Percentiles rank a stretch among this genome's conserved stretches.
Conservation (phyloP, 2,888 invertebrate species). For the Mongoloraphidia duomilia region DNA sequence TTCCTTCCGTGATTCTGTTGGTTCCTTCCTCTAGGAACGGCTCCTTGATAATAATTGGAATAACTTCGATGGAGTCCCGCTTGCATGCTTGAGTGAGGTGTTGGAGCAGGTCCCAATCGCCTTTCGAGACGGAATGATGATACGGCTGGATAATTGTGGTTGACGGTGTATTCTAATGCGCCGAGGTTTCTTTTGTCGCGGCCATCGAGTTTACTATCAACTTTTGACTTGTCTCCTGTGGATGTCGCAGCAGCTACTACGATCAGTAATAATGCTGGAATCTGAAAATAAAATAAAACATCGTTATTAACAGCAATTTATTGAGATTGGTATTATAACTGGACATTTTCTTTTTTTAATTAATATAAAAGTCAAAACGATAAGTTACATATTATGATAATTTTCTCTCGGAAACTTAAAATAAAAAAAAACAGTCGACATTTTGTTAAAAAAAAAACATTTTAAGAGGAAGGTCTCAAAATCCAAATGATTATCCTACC, state of each 20-base stretch:
- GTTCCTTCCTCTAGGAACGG: no score
- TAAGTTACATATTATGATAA: no score
- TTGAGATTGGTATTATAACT: no score
- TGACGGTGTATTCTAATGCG: conserved; percentile 42
- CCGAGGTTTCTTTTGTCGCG: conserved; percentile 32
- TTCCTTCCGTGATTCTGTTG: not conserved
- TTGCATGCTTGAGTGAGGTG: conserved; percentile 7
- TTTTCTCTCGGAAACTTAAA: no score
- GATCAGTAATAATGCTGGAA: conserved; percentile 37
- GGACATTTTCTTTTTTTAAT: no score
- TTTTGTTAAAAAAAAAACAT: no score
- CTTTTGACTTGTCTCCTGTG: conserved; percentile 27
- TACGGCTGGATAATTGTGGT: conserved; percentile 41
- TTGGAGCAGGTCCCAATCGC: conserved; percentile 36
- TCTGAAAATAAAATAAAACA: not conserved
- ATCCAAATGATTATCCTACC: no score
- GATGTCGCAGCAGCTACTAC: conserved; percentile 38
- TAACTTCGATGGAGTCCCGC: conserved; percentile 5
- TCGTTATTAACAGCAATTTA: no score
- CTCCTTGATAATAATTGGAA: conserved; percentile 8
- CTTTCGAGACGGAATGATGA: conserved; percentile 38
- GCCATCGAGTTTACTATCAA: conserved; percentile 21
- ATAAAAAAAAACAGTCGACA: no score
- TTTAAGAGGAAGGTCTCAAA: no score
- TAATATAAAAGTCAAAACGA: no score